Evolutionary conservation across 1,140 invertebrate species (phyloP).

Genomic region (Dufourea novaeangliae): DNA sequence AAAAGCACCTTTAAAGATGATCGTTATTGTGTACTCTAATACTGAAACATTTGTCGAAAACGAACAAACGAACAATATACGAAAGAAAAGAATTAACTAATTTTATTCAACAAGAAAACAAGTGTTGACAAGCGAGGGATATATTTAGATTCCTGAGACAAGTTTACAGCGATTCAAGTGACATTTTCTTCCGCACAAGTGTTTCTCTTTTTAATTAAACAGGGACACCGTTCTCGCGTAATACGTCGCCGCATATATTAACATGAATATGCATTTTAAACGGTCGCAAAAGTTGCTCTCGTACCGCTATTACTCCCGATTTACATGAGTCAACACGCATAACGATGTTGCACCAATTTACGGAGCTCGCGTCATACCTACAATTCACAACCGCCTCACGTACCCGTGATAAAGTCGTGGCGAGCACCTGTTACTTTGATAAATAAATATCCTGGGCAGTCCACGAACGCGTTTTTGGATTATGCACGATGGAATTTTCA

Average conservation of each 20-base stretch:
- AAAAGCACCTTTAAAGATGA: too few relatives aligned
- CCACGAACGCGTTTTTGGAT: background rate
- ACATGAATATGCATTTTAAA: slow-evolving; percentile 25
- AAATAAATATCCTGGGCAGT: slow-evolving; percentile 13
- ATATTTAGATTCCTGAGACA: background rate
- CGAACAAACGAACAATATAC: too few relatives aligned
- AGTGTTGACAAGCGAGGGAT: background rate
- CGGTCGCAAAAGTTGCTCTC: background rate
- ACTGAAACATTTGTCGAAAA: background rate
- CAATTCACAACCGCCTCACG: slow-evolving; percentile 21
- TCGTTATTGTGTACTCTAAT: too few relatives aligned
- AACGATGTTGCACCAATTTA: slow-evolving; percentile 19
- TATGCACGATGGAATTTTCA: slow-evolving; percentile 27
- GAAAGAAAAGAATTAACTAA: background rate
- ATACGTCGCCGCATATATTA: slow-evolving; percentile 23
- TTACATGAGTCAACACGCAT: slow-evolving; percentile 4
- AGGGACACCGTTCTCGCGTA: background rate
- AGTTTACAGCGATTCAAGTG: background rate
- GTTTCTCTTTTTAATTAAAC: slow-evolving; percentile 19
- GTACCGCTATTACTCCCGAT: slow-evolving; percentile 22
- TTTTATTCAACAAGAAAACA: too few relatives aligned
- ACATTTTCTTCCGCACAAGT: slow-evolving; percentile 22
- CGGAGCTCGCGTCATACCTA: background rate
- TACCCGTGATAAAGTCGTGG: slow-evolving; percentile 34
- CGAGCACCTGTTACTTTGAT: slow-evolving; percentile 50